Evolutionary conservation across 2,113 vertebrate species (phyloP).

Genomic region (Planiliza haematocheilus): DNA sequence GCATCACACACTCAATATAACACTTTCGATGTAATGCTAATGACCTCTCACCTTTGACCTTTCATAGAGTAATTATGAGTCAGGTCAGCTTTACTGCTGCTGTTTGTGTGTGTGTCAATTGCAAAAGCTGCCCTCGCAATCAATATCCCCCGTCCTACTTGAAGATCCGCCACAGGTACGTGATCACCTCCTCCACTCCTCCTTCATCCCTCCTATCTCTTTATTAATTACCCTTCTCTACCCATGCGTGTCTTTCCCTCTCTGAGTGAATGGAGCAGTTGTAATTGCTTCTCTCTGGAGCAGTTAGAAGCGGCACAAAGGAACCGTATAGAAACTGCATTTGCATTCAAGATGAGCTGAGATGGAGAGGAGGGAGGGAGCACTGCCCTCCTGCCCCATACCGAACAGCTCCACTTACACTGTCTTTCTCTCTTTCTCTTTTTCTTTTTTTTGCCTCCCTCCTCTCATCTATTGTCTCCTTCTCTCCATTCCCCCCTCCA

Average conservation of each 20-base stretch:
- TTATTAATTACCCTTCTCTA: slow-evolving; percentile 81
- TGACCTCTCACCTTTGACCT: slow-evolving; percentile 72
- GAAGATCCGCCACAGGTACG: slow-evolving; percentile 67
- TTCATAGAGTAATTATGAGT: slow-evolving; percentile 38
- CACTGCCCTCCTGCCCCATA: slow-evolving; percentile 73
- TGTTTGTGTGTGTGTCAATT: slow-evolving; percentile 40
- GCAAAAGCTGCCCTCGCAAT: slow-evolving; percentile 35
- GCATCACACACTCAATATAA: slow-evolving; percentile 32
- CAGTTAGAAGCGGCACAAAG: slow-evolving; percentile 78
- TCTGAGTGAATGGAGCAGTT: slow-evolving; percentile 79
- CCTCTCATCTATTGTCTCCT: slow-evolving; percentile 66
- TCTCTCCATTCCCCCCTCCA: slow-evolving; percentile 60
- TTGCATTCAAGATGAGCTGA: slow-evolving; percentile 82
- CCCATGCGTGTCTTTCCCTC: slow-evolving; percentile 75
- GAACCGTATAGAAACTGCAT: slow-evolving; percentile 78
- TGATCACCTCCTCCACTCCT: slow-evolving; percentile 45
- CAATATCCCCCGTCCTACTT: slow-evolving; percentile 33
- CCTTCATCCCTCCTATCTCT: slow-evolving; percentile 71
- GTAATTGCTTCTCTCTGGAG: slow-evolving; percentile 83
- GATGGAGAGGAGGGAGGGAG: slow-evolving; percentile 68
- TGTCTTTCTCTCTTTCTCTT: slow-evolving; percentile 20
- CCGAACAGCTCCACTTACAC: slow-evolving; percentile 62
- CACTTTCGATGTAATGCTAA: slow-evolving; percentile 42
- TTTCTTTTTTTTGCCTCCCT: slow-evolving; percentile 33
- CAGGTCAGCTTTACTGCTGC: slow-evolving; percentile 34